Conservation (phyloP, 2,797 vertebrate species). For the Neopelma chrysocephalum region DNA sequence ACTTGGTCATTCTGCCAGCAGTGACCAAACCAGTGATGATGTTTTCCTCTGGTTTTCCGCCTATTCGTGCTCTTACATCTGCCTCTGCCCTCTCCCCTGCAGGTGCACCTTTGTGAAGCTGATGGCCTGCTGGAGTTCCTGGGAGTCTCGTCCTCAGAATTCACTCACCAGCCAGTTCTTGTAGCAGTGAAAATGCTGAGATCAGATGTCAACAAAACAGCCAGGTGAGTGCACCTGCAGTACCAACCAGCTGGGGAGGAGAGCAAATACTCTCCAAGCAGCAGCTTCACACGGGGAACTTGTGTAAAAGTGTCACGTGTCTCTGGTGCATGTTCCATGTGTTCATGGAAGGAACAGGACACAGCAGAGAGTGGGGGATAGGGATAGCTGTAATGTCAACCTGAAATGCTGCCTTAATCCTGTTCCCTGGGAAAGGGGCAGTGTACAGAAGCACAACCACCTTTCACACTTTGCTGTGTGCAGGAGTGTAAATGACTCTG, state of each 20-base stretch:
- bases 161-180: conserved; percentile 82
- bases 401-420: neutral
- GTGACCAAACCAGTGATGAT: neutral
- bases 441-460: neutral
- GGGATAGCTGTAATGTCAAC: accelerated
- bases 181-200: conserved; percentile 99
- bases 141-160: conserved; percentile 80
- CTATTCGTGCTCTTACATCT: neutral
- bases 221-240: conserved; percentile 78
- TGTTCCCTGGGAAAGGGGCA: neutral
- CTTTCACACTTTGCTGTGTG: neutral
- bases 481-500: too few species aligned
- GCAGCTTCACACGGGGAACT: neutral
- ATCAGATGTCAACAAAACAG: conserved; percentile 97
- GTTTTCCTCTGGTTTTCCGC: neutral
- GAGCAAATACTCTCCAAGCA: neutral
- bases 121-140: conserved; percentile 85
- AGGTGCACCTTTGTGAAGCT: conserved; percentile 98
- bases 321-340: neutral
- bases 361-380: accelerated
- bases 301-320: accelerated
- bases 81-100: neutral
- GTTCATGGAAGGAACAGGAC: neutral
- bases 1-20: neutral
- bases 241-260: neutral